Conservation (phyloP, 2,797 vertebrate species). For the Cryptoprocta ferox region DNA sequence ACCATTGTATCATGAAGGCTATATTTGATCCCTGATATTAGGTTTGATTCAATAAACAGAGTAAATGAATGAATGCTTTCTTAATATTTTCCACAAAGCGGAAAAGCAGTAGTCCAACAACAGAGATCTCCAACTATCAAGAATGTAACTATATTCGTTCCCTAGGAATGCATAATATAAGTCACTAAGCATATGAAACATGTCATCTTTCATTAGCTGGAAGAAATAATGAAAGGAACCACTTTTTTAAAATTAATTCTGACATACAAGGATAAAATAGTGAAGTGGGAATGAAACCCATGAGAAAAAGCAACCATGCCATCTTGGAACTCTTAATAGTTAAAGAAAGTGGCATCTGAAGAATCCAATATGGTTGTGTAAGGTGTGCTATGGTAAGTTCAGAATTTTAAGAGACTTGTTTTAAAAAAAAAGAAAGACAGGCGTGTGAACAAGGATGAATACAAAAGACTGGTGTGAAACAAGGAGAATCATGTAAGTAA, state of each 20-base stretch:
- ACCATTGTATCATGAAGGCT: neutral
- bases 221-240: constrained; percentile 43
- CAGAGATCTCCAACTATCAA: neutral
- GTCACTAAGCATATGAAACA: constrained; percentile 7
- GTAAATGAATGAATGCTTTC: constrained; percentile 20
- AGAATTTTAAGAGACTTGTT: constrained; percentile 32
- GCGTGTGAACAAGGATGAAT: neutral
- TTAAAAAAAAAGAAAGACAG: constrained; percentile 32
- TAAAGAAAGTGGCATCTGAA: constrained; percentile 13
- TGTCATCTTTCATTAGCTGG: neutral
- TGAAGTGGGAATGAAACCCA: neutral
- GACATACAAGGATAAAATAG: neutral
- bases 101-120: neutral
- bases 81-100: neutral
- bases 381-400: neutral
- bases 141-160: neutral
- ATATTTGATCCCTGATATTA: neutral
- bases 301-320: neutral
- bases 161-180: neutral
- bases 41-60: neutral
- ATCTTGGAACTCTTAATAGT: neutral
- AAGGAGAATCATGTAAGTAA: constrained; percentile 53
- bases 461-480: constrained; percentile 36
- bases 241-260: constrained; percentile 9
- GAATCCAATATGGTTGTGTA: neutral